A percentile compares a stretch with the other conserved stretches of the same genome.
Evolutionary conservation across 2,113 vertebrate genomes (phyloP).

Genomic region (Burhinus bistriatus): DNA sequence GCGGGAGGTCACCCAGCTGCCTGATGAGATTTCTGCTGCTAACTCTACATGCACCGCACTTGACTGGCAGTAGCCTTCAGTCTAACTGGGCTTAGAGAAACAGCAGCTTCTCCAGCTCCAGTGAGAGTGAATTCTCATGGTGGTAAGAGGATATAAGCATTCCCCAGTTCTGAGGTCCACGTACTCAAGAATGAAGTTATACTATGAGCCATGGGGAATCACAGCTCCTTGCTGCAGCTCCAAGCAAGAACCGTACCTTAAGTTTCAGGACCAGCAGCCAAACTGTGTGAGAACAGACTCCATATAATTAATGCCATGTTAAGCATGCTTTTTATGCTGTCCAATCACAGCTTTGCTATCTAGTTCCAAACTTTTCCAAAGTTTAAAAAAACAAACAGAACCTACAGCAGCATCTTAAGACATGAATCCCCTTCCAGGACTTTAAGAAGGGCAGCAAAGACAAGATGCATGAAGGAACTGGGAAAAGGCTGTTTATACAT

Average conservation of each 20-base stretch:
- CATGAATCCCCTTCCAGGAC: neutral
- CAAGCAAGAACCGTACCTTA: neutral
- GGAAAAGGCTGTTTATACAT: neutral
- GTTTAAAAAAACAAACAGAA: neutral
- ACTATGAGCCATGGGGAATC: neutral
- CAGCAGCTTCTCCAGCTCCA: neutral
- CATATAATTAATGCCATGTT: neutral
- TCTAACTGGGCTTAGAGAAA: neutral
- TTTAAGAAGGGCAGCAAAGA: neutral
- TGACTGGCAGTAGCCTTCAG: neutral
- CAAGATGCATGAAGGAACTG: neutral
- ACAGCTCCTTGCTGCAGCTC: neutral
- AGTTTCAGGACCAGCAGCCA: neutral
- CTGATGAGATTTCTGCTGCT: neutral
- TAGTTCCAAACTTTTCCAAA: neutral
- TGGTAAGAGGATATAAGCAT: neutral
- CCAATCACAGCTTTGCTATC: neutral
- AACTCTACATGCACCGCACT: fast-evolving
- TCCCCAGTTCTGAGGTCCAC: neutral
- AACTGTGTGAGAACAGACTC: neutral
- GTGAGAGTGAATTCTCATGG: neutral
- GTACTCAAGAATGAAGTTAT: neutral
- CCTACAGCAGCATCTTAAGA: neutral
- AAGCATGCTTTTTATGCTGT: neutral
- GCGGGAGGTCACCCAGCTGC: neutral